Conservation (phyloP, 1,140 invertebrate genomes). For the Medauroidea extradentata region DNA sequence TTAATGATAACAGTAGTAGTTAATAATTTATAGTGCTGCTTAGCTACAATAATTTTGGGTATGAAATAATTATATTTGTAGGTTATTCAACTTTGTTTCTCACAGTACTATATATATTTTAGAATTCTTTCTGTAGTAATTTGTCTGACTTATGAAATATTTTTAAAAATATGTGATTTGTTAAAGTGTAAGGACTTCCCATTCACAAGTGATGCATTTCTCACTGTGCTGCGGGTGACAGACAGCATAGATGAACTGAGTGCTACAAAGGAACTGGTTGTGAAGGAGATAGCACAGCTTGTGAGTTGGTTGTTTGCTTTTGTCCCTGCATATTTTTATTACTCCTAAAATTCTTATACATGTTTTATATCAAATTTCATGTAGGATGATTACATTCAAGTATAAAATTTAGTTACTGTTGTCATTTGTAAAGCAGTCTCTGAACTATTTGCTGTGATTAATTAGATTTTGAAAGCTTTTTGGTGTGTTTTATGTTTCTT, state of each 20-base stretch:
- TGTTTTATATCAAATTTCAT: too few species aligned
- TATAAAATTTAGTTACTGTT: too few species aligned
- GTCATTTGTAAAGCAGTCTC: too few species aligned
- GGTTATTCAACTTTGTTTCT: background rate
- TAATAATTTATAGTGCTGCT: background rate
- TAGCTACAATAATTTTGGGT: too few species aligned
- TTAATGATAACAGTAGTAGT: background rate
- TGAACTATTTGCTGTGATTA: too few species aligned
- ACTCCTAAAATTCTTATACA: too few species aligned
- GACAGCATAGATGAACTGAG: slow-evolving; percentile 74
- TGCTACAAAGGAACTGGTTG: slow-evolving; percentile 72
- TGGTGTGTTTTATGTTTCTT: too few species aligned
- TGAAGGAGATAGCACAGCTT: slow-evolving; percentile 71
- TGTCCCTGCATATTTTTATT: too few species aligned
- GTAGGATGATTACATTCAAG: too few species aligned
- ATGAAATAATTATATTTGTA: too few species aligned
- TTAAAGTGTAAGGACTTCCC: slow-evolving; percentile 68
- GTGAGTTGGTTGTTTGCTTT: slow-evolving; percentile 47
- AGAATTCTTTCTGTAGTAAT: background rate
- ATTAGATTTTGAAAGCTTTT: too few species aligned
- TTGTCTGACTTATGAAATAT: background rate
- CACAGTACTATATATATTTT: background rate
- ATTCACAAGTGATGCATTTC: slow-evolving; percentile 76
- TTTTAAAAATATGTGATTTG: slow-evolving; percentile 29
- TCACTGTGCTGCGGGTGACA: slow-evolving; percentile 72